phyloP scores from a whole-genome alignment of 2,888 invertebrate genomes.

The Scaptomyza parva region DNA sequence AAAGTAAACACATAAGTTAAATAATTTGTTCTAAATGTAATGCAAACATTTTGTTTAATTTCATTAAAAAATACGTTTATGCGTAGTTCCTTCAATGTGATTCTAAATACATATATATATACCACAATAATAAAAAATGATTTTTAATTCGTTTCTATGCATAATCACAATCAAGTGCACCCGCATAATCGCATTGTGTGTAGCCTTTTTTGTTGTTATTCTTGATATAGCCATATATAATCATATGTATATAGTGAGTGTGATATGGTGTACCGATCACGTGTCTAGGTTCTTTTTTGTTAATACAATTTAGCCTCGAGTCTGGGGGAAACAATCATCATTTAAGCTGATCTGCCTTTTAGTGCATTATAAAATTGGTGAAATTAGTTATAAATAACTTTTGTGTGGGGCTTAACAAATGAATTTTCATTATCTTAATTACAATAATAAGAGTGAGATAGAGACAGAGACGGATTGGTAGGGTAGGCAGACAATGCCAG shows the following conservation, averaged over 20 bases:
- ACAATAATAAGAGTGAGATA: not conserved
- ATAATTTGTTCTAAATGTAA: constrained; percentile 45
- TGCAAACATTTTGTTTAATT: constrained; percentile 18
- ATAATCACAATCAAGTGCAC: constrained; percentile 13
- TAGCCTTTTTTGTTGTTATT: not conserved
- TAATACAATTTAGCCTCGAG: constrained; percentile 36
- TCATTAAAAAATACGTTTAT: constrained; percentile 14
- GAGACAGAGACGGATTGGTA: not conserved
- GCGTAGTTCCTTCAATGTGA: constrained; percentile 24
- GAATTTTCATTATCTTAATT: constrained; percentile 9
- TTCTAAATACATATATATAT: constrained; percentile 15
- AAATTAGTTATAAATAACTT: constrained; percentile 22
- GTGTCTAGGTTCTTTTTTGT: constrained; percentile 2
- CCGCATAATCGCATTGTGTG: constrained; percentile 22
- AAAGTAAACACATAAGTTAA: constrained; percentile 13
- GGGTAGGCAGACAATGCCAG: not conserved
- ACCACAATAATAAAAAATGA: constrained; percentile 19
- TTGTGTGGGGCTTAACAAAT: constrained; percentile 31
- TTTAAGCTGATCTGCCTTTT: constrained; percentile 4
- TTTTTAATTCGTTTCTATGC: constrained; percentile 1
- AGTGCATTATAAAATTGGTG: constrained; percentile 12
- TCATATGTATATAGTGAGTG: constrained; percentile 8
- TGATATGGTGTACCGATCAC: constrained; percentile 33
- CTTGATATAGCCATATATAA: not conserved
- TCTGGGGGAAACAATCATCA: constrained; percentile 1